phyloP scores from a whole-genome alignment of 2,797 vertebrate species.

The Bovichtus diacanthus region DNA sequence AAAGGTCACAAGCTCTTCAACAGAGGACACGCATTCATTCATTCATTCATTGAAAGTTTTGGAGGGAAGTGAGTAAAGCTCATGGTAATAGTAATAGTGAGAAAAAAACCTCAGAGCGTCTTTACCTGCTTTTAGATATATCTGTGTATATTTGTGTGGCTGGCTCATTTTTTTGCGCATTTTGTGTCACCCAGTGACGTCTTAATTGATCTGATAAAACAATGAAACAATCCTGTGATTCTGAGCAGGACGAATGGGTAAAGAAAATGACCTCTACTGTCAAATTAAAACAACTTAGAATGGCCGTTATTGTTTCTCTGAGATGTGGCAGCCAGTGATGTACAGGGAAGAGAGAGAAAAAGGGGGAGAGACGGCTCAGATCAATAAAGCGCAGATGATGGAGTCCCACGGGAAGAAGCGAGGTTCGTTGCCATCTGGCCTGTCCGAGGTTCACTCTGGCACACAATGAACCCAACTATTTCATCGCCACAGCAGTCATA shows the following conservation, averaged over 20 bases:
- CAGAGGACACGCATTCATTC: slow-evolving; percentile 1
- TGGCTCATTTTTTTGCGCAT: not conserved
- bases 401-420: slow-evolving; percentile 42
- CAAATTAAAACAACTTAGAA: not conserved
- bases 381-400: slow-evolving; percentile 75
- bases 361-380: slow-evolving; percentile 43
- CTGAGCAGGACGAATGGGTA: not conserved
- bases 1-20: slow-evolving; percentile 15
- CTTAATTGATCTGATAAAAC: not conserved
- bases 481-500: not conserved
- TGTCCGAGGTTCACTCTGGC: slow-evolving; percentile 3
- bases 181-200: not conserved
- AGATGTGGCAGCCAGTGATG: slow-evolving; percentile 20
- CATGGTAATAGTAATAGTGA: not conserved
- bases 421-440: slow-evolving; percentile 67
- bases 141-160: no score
- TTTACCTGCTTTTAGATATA: not conserved
- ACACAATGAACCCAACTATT: slow-evolving; percentile 8
- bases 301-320: not conserved
- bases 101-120: not conserved
- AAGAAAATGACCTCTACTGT: not conserved
- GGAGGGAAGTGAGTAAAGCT: not conserved
- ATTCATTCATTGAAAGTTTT: slow-evolving; percentile 7
- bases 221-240: not conserved
- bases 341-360: slow-evolving; percentile 29